Conservation (phyloP, 2,113 vertebrate species). For the Pseudopipra pipra region DNA sequence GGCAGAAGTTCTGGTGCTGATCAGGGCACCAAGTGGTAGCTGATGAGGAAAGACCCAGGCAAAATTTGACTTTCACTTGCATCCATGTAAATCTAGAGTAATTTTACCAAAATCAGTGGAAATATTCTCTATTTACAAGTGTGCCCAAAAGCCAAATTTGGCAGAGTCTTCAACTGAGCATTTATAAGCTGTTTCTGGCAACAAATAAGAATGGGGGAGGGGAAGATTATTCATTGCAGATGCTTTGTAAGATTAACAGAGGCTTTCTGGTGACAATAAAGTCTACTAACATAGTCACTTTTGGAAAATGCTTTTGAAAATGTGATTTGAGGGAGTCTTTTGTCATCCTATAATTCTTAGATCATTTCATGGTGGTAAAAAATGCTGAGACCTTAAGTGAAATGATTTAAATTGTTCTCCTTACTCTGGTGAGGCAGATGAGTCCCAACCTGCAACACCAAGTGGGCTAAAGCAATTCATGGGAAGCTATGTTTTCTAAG, state of each 20-base stretch:
- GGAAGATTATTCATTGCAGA: constrained; percentile 65
- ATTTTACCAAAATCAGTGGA: constrained; percentile 8
- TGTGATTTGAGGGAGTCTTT: background rate
- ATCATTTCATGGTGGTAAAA: background rate
- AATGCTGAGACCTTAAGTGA: background rate
- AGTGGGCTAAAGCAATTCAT: background rate
- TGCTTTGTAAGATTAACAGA: constrained; percentile 63
- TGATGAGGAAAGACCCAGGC: background rate
- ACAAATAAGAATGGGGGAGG: constrained; percentile 57
- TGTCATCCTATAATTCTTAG: constrained; percentile 11
- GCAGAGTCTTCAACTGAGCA: constrained; percentile 8
- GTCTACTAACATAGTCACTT: constrained; percentile 28
- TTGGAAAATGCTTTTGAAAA: constrained; percentile 28
- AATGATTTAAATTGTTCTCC: background rate
- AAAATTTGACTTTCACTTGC: background rate
- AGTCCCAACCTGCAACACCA: background rate
- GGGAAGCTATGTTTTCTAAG: background rate
- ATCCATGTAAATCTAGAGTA: background rate
- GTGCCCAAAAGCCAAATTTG: constrained; percentile 53
- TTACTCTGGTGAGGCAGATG: background rate
- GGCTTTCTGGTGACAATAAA: constrained; percentile 58
- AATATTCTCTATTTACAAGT: constrained; percentile 12
- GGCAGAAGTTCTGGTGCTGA: background rate
- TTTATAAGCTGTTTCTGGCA: constrained; percentile 67
- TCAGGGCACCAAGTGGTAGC: background rate